Percentiles rank a stretch among this genome's conserved stretches.
Evolutionary conservation across 2,113 vertebrate species (phyloP).

Genomic region (Otolemur garnettii): DNA sequence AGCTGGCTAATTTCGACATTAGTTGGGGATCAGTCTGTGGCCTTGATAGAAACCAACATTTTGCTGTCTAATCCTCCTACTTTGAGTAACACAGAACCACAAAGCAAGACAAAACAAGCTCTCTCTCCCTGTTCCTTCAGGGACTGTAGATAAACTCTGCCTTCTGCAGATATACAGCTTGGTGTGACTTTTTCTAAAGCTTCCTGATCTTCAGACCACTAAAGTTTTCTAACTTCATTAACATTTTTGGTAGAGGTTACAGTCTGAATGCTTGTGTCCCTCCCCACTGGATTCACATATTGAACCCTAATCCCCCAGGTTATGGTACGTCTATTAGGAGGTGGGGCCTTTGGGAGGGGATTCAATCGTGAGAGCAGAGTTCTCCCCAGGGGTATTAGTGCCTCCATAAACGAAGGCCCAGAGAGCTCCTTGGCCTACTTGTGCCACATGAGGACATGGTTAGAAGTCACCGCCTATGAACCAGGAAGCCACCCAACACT

Average conservation of each 20-base stretch:
- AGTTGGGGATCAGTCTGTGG: conserved; percentile 18
- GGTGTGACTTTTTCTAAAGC: neutral
- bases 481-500: neutral
- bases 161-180: neutral
- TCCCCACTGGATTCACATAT: neutral
- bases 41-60: conserved; percentile 21
- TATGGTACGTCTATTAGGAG: neutral
- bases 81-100: neutral
- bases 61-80: conserved; percentile 13
- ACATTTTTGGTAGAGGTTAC: neutral
- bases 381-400: neutral
- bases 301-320: neutral
- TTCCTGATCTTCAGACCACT: neutral
- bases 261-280: neutral
- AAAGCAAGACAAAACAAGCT: neutral
- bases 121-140: neutral
- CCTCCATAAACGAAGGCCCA: neutral
- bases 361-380: neutral
- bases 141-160: conserved; percentile 33
- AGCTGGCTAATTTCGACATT: conserved; percentile 24
- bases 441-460: fast-evolving
- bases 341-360: neutral
- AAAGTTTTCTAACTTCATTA: conserved; percentile 1
- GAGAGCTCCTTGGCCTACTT: neutral
- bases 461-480: neutral